Conservation (phyloP, 2,888 invertebrate genomes). For the Chymomyza caudatula region DNA sequence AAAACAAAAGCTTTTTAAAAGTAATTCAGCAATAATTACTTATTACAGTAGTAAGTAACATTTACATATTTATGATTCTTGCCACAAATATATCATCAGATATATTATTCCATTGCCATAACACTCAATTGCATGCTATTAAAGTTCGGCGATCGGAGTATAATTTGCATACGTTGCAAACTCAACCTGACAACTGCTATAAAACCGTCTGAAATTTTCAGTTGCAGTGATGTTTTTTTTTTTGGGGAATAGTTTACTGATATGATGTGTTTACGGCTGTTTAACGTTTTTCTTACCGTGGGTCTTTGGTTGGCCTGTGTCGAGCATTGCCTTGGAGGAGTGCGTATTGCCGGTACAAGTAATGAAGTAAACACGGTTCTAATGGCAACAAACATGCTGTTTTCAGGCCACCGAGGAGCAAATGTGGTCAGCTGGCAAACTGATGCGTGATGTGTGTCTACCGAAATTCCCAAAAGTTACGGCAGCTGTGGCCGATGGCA, state of each 20-base stretch:
- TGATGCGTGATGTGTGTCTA: conserved; percentile 83
- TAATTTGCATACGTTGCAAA: neutral
- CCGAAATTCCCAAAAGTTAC: conserved; percentile 80
- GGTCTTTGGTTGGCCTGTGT: neutral
- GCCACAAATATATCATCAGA: conserved; percentile 11
- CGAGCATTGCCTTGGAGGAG: neutral
- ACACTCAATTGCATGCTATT: neutral
- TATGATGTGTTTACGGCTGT: neutral
- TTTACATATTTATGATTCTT: neutral
- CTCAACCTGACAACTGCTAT: neutral
- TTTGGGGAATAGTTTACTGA: neutral
- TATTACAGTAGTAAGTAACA: neutral
- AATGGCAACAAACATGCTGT: neutral
- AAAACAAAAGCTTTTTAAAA: neutral
- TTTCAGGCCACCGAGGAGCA: conserved; percentile 80
- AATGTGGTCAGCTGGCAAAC: conserved; percentile 81
- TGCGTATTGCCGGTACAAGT: neutral
- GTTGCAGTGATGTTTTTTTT: neutral
- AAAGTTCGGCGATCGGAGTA: neutral
- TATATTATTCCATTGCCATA: conserved; percentile 22
- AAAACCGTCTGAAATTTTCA: neutral
- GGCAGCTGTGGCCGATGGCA: conserved; percentile 67
- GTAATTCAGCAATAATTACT: neutral
- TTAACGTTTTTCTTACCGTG: neutral
- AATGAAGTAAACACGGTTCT: neutral